phyloP scores from a whole-genome alignment of 2,113 vertebrate genomes.

The Elephas maximus region DNA sequence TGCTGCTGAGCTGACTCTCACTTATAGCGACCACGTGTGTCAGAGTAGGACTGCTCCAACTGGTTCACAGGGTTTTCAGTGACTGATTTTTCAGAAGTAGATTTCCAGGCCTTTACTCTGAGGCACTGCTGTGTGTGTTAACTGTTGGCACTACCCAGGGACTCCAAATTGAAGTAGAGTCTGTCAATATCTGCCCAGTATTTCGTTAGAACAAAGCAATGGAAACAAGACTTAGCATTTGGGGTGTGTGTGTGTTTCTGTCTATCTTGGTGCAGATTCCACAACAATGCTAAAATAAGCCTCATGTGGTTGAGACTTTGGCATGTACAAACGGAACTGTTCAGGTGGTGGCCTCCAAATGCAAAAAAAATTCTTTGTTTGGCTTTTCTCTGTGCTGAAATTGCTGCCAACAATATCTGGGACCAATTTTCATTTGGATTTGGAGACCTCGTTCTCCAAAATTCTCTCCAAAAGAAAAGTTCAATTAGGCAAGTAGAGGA shows the following conservation, averaged over 20 bases:
- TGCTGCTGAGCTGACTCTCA: neutral
- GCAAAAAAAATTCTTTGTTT: neutral
- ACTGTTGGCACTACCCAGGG: too few species aligned
- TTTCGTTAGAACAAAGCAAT: neutral
- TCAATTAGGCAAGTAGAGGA: neutral
- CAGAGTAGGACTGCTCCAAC: neutral
- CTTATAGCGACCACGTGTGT: neutral
- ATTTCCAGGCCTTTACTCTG: neutral
- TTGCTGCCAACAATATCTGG: conserved; percentile 21
- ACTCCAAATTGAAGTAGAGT: neutral
- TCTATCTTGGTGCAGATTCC: neutral
- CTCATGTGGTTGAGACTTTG: neutral
- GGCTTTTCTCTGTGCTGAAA: neutral
- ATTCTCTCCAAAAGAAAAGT: conserved; percentile 40
- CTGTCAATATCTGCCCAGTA: neutral
- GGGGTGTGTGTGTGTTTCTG: neutral
- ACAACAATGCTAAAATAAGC: neutral
- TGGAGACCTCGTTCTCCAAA: conserved; percentile 11
- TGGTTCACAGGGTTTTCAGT: neutral
- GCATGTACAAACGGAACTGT: neutral
- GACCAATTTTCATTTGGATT: conserved; percentile 33
- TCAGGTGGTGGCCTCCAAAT: neutral
- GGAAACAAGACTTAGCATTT: neutral
- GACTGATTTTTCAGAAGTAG: neutral
- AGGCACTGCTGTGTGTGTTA: neutral